Conservation (phyloP, 2,797 vertebrate species). For the Momotus momota region DNA sequence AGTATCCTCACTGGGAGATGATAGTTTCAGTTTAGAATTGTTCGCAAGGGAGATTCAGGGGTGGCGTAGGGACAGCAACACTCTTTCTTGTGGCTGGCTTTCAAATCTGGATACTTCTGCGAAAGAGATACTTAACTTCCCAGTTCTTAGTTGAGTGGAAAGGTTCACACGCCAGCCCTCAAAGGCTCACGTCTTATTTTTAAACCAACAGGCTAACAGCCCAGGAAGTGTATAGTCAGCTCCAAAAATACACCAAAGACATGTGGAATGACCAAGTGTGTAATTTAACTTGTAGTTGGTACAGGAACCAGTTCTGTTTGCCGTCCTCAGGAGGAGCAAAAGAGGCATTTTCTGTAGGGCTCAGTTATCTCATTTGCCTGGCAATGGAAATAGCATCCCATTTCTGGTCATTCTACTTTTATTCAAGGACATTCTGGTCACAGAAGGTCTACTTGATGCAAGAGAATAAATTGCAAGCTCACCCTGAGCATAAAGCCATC, state of each 20-base stretch:
- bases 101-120: constrained; percentile 1
- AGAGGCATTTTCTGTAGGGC: not conserved
- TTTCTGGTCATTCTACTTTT: constrained; percentile 20
- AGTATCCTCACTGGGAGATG: not conserved
- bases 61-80: not conserved
- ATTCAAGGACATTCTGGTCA: not conserved
- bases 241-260: constrained; percentile 48
- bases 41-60: not conserved
- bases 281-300: constrained; percentile 38
- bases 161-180: not conserved
- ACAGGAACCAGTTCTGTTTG: not conserved
- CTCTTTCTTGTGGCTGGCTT: not conserved
- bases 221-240: not conserved
- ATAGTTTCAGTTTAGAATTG: not conserved
- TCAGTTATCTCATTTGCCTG: not conserved
- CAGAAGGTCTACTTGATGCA: not conserved
- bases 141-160: not conserved
- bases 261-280: constrained; percentile 1
- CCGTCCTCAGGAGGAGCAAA: not conserved
- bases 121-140: not conserved
- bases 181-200: constrained; percentile 27
- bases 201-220: constrained; percentile 18
- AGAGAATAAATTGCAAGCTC: not conserved
- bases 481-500: not conserved
- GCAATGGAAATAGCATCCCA: not conserved